Evolutionary conservation across 2,888 invertebrate species (phyloP).

Genomic region (Nasonovia ribisnigri): DNA sequence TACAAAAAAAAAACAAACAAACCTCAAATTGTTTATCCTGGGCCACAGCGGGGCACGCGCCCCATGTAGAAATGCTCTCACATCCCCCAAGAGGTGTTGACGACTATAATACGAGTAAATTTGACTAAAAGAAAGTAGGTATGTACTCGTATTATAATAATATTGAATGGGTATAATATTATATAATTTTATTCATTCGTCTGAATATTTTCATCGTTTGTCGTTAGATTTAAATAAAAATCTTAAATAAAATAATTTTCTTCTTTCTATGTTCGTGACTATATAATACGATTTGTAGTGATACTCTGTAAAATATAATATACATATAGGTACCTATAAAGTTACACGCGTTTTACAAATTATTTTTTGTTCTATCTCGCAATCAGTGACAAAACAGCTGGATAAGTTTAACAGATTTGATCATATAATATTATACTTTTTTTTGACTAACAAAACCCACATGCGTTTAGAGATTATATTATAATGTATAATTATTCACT

Average conservation of each 20-base stretch:
- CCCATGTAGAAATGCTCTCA: constrained; percentile 20
- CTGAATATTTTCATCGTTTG: neutral
- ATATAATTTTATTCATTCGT: neutral
- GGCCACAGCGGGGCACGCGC: constrained; percentile 60
- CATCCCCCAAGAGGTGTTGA: constrained; percentile 29
- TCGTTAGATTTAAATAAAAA: neutral
- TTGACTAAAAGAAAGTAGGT: neutral
- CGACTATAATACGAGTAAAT: neutral
- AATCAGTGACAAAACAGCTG: neutral
- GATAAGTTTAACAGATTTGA: neutral
- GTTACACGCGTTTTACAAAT: neutral
- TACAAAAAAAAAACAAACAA: constrained; percentile 29
- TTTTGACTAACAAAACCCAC: neutral
- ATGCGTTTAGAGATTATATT: neutral
- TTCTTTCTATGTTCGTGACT: neutral
- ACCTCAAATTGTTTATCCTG: constrained; percentile 38
- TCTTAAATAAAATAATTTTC: neutral
- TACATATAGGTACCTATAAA: no score
- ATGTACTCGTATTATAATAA: neutral
- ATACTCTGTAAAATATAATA: no score
- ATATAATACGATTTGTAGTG: neutral
- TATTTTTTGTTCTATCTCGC: neutral
- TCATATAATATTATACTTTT: neutral
- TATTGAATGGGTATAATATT: neutral
- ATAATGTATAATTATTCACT: neutral